Conservation (phyloP, 2,888 invertebrate genomes). For the Ophioninae sp. region DNA sequence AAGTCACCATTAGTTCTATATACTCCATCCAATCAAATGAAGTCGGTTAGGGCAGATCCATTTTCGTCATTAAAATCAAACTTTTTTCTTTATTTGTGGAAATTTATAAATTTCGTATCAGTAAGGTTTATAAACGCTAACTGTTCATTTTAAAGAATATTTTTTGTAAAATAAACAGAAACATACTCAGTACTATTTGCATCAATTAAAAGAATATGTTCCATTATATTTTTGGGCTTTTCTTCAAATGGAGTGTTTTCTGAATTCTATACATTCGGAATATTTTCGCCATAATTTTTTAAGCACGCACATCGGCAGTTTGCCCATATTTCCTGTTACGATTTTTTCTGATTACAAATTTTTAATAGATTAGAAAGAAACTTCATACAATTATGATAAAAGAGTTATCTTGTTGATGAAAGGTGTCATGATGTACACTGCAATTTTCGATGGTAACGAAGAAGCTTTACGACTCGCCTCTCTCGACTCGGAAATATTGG, state of each 20-base stretch:
- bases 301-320: not conserved
- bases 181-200: not conserved
- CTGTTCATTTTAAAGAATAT: too few species aligned
- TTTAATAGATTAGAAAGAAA: not conserved
- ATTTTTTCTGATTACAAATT: not conserved
- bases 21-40: not conserved
- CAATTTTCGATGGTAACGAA: conserved; percentile 67
- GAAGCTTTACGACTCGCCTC: conserved; percentile 67
- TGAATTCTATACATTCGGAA: not conserved
- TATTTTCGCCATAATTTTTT: not conserved
- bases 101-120: not conserved
- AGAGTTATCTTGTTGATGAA: not conserved
- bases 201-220: not conserved
- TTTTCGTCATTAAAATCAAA: not conserved
- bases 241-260: not conserved
- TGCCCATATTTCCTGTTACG: not conserved
- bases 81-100: too few species aligned
- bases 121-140: not conserved
- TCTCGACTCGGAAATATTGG: conserved; percentile 81
- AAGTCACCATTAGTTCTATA: conserved; percentile 76
- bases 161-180: not conserved
- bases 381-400: not conserved
- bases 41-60: not conserved
- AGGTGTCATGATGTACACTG: conserved; percentile 76
- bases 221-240: not conserved